Evolutionary conservation across 2,113 vertebrate species (phyloP), one percentile per base, ranked within the genome.

Genomic region (Coregonus clupeaformis): DNA sequence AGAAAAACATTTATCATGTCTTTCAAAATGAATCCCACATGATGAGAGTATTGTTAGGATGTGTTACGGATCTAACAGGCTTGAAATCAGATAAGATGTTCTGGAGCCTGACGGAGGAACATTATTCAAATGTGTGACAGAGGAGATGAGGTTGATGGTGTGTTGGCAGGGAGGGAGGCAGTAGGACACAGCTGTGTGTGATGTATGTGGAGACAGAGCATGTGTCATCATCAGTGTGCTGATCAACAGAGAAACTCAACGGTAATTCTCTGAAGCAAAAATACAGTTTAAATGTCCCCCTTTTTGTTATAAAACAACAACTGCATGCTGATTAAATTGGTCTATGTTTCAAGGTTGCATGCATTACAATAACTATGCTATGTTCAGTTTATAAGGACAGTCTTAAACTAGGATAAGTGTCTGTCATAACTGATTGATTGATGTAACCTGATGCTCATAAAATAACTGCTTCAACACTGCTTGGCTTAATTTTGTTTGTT

Each of bases 391-490:
- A 42, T 1, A 42, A 79, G 42, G 77, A 16, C 72, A 63, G 76
- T 49, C 76, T 72, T 59, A n/a, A 79, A 70, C 49, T 24, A 64
- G 69, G 67, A 24, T 47, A 24, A 14, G 36, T 84, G 79, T 72
- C 45, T 72, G 71, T 81, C 85, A 82, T 87, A 82, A 86, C 75
- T 20, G 67, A 60, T 60, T 60, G 57, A 60, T 60, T n/a, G 55
- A 57, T 57, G 57, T 59, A 59, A 22, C 20, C 18, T 22, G n/a
- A 3, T 85, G 83, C 82, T 82, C 71, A 90, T 87, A 86, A 90
- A 91, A 79, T 85, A 91, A 91, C 83, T 13, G 69, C 77, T 72
- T 90, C 81, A 89, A 90, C 79, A 68, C 57, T 60, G 83, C 79
- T 85, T 75, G 82, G 77, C 66, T 84, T 84, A 73, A 75, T 63